phyloP scores from a whole-genome alignment of 2,888 invertebrate species.

The Lordiphosa andalusiaca region DNA sequence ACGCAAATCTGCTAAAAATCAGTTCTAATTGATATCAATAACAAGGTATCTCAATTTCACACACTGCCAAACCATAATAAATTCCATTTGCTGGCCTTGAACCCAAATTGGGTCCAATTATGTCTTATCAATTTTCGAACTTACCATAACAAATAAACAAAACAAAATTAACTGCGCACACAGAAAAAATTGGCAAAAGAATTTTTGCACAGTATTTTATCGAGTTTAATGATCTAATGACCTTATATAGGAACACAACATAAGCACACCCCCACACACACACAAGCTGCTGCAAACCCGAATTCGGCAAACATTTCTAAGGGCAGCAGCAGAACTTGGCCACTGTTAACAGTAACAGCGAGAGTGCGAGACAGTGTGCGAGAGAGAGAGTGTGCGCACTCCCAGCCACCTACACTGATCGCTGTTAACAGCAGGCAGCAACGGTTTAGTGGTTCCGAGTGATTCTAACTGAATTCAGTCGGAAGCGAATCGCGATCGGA shows the following conservation, averaged over 20 bases:
- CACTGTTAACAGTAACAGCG: slow-evolving; percentile 21
- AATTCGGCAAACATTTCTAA: slow-evolving; percentile 34
- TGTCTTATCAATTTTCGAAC: slow-evolving; percentile 26
- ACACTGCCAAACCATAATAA: slow-evolving; percentile 8
- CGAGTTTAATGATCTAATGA: slow-evolving; percentile 11
- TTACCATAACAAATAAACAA: slow-evolving; percentile 10
- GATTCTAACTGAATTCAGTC: slow-evolving; percentile 73
- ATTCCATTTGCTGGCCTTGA: slow-evolving; percentile 58
- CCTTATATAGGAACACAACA: slow-evolving; percentile 9
- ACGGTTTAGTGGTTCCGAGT: slow-evolving; percentile 64
- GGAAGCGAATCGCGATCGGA: slow-evolving; percentile 72
- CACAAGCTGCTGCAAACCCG: neutral
- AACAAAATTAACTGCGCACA: slow-evolving; percentile 18
- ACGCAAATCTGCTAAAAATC: slow-evolving; percentile 13
- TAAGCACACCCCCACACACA: neutral
- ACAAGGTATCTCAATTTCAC: slow-evolving; percentile 31
- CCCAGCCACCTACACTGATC: slow-evolving; percentile 4
- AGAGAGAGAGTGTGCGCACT: slow-evolving; percentile 1
- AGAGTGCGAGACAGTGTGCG: slow-evolving; percentile 7
- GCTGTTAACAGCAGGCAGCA: slow-evolving; percentile 19
- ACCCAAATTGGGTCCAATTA: slow-evolving; percentile 57
- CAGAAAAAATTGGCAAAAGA: slow-evolving; percentile 5
- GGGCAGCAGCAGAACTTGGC: too few relatives aligned
- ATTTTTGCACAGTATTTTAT: slow-evolving; percentile 11
- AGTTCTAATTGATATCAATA: slow-evolving; percentile 17